Base-by-base conservation (phyloP, 2,797 vertebrate genomes). In the Poecile montanus region DNA sequence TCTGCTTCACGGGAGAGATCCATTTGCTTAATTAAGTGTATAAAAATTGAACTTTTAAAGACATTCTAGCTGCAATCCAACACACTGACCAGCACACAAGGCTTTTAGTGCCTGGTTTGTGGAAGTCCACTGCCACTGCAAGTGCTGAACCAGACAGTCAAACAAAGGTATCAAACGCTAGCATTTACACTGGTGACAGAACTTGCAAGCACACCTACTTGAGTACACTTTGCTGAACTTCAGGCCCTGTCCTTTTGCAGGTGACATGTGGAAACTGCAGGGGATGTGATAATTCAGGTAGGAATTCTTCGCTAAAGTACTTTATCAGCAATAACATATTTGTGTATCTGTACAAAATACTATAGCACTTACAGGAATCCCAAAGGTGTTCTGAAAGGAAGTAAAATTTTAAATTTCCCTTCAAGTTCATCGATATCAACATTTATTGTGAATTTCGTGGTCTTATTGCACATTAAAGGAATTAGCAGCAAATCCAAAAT, bases 11-110 rank as follows among this genome's bases (percentile, higher is more conserved):
- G 32, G 67, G 58, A 88, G 34, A 77, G 57, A 85, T 44, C 32
- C 0, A 0, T 30, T 74, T 58, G 32, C 38, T 86, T 76, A 50
- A 65, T 45, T 56, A 78, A 27, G 18, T 3, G 19, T 8, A 34
- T 36, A 75, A 66, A 87, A 82, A 53, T 2, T 5, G 36, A 80
- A 76, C 36, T 42, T 9, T 30, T 36, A 23, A 80, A 67, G 62
- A 75, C 72, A n/a, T 30, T 61, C 47, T n/a, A 25, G 14, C 44
- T 56, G 38, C 44, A 76, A 45, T 5, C n/a, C 63, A 62, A 54
- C 26, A 32, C 25, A 32, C 25, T 58, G 44, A 25, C 27, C 9
- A 2, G 26, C 19, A 45, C 53, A 73, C 45, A 53, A 29, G 25
- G 32, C 21, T 71, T 75, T 71, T 20, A n/a, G 22, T 22, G 38